phyloP scores from a whole-genome alignment of 2,888 invertebrate genomes.

The Hermodice carunculata region DNA sequence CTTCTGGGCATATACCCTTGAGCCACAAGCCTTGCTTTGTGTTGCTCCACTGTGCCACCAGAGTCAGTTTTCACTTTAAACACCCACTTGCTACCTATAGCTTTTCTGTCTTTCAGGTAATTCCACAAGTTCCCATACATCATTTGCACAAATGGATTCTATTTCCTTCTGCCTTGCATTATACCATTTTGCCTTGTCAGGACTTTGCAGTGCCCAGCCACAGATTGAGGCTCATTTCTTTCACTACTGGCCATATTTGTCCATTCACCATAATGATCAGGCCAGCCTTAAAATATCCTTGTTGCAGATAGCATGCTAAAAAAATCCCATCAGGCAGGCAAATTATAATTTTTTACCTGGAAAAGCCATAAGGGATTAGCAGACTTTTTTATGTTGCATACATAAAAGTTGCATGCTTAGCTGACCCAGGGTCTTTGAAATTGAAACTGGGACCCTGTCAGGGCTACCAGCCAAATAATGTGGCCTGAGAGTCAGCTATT shows the following conservation, averaged over 20 bases:
- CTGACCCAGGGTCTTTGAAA: too few relatives aligned
- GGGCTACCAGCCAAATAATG: too few relatives aligned
- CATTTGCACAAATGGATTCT: constrained; percentile 29
- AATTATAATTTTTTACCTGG: too few relatives aligned
- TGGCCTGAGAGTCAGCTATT: too few relatives aligned
- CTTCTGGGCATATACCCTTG: constrained; percentile 40
- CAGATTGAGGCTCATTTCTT: constrained; percentile 1
- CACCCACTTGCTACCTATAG: constrained; percentile 44
- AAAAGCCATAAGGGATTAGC: too few relatives aligned
- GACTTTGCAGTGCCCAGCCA: constrained; percentile 8
- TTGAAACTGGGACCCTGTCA: too few relatives aligned
- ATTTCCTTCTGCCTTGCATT: constrained; percentile 11
- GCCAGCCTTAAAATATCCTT: too few relatives aligned
- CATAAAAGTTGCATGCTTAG: too few relatives aligned
- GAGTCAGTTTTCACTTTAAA: constrained; percentile 37
- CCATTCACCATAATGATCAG: constrained; percentile 14
- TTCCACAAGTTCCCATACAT: constrained; percentile 39
- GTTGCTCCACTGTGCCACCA: constrained; percentile 35
- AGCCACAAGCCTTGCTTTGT: constrained; percentile 44
- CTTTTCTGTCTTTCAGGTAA: constrained; percentile 29
- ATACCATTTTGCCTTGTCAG: constrained; percentile 2
- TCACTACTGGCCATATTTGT: not conserved
- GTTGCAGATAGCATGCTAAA: too few relatives aligned
- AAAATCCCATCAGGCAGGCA: too few relatives aligned
- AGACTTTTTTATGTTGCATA: too few relatives aligned